Conservation (phyloP, 2,113 vertebrate genomes). For the Apodemus sylvaticus region DNA sequence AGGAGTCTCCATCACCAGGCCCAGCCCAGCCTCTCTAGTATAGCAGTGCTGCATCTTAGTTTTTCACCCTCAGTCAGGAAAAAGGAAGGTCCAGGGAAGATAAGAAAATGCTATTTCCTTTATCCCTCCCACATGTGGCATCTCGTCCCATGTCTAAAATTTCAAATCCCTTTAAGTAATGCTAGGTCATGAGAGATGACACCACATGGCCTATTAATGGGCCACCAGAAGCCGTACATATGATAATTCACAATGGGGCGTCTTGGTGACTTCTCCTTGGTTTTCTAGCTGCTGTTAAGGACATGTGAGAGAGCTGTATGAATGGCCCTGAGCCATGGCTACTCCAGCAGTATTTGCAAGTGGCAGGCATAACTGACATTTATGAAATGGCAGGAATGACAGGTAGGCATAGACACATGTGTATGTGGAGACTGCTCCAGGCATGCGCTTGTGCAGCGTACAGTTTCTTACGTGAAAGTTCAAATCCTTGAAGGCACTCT, state of each 20-base stretch:
- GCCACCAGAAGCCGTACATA: neutral
- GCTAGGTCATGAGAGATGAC: neutral
- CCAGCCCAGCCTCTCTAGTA: no score
- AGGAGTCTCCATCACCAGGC: neutral
- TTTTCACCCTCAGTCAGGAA: neutral
- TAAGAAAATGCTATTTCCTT: neutral
- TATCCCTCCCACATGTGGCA: neutral
- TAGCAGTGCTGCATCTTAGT: neutral
- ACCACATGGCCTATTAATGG: no score
- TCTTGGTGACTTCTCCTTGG: neutral
- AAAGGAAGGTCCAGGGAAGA: neutral
- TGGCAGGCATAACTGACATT: neutral
- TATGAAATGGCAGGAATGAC: neutral
- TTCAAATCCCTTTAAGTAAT: neutral
- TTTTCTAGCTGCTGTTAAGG: neutral
- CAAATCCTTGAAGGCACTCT: neutral
- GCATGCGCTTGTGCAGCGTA: neutral
- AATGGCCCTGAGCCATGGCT: neutral
- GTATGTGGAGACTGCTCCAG: neutral
- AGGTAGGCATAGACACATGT: neutral
- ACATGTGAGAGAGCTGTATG: neutral
- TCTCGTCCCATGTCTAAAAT: neutral
- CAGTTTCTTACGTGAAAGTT: neutral
- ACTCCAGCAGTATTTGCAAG: neutral
- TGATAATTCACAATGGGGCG: neutral